Conservation (phyloP, 2,888 invertebrate species). For the Drosophila koepferae region DNA sequence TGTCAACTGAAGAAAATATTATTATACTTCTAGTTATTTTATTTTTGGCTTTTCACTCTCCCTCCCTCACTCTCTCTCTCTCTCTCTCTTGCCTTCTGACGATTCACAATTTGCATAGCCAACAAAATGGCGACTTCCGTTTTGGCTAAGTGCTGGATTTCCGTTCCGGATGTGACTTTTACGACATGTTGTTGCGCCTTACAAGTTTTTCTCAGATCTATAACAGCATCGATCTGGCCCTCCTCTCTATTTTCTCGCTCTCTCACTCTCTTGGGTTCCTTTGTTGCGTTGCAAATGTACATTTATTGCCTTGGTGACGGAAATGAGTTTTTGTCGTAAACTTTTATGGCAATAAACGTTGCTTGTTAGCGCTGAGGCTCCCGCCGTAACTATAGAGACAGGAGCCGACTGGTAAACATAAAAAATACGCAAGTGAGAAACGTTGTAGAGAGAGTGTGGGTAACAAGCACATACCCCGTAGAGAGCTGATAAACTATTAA, state of each 20-base stretch:
- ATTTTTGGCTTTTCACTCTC: background rate
- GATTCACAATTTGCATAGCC: constrained; percentile 54
- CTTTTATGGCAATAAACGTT: constrained; percentile 78
- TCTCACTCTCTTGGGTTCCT: background rate
- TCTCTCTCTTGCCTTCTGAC: background rate
- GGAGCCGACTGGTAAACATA: constrained; percentile 25
- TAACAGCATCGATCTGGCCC: constrained; percentile 41
- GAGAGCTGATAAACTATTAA: background rate
- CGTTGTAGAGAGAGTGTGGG: background rate
- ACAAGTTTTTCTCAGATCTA: constrained; percentile 38
- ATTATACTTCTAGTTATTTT: constrained; percentile 29
- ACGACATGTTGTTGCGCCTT: constrained; percentile 32
- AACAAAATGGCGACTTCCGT: constrained; percentile 70
- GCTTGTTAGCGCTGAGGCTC: constrained; percentile 53
- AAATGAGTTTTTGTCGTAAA: constrained; percentile 81
- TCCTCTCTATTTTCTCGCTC: background rate
- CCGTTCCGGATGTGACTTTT: constrained; percentile 60
- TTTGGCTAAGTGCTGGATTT: constrained; percentile 68
- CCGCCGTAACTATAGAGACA: constrained; percentile 31
- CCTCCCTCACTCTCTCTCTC: background rate
- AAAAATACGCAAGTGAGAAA: constrained; percentile 16
- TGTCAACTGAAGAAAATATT: constrained; percentile 67
- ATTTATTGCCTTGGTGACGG: constrained; percentile 77
- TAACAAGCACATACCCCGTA: background rate
- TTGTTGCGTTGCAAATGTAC: constrained; percentile 46